Percentiles rank a stretch among this genome's conserved stretches.
Evolutionary conservation across 1,140 invertebrate species (phyloP).

Genomic region (Laupala kohalensis): DNA sequence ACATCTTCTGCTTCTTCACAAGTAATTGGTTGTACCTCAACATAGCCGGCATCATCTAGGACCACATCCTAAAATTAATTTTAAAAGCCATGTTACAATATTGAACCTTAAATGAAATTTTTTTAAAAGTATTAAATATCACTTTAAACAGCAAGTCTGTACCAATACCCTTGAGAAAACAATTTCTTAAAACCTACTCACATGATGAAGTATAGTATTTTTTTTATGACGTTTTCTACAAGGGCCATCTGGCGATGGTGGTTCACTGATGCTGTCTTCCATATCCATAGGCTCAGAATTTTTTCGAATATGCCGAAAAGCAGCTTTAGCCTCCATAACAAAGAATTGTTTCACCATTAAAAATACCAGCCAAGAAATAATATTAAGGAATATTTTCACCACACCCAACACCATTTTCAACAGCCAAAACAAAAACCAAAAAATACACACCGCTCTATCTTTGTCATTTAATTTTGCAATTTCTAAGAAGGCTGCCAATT

Average conservation of each 20-base stretch:
- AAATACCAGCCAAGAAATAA: too few species aligned
- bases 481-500: slow-evolving; percentile 43
- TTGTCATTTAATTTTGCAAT: slow-evolving; percentile 44
- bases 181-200: background rate
- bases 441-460: slow-evolving; percentile 24
- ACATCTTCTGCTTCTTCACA: background rate
- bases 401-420: too few species aligned
- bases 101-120: too few species aligned
- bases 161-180: too few species aligned
- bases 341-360: background rate
- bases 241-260: background rate
- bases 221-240: slow-evolving; percentile 6
- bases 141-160: too few species aligned
- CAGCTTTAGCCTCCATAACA: background rate
- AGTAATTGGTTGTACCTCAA: too few species aligned
- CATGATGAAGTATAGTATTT: background rate
- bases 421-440: too few species aligned
- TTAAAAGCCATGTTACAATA: too few species aligned
- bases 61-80: too few species aligned
- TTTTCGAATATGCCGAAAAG: background rate
- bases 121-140: too few species aligned
- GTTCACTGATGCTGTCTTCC: background rate
- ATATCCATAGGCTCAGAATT: background rate
- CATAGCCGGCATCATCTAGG: too few species aligned
- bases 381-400: too few species aligned